These are phyloP conservation scores for Tachina grossa DNA, from an alignment of 2,888 invertebrate species.

Conservation along the genomic window DNA sequence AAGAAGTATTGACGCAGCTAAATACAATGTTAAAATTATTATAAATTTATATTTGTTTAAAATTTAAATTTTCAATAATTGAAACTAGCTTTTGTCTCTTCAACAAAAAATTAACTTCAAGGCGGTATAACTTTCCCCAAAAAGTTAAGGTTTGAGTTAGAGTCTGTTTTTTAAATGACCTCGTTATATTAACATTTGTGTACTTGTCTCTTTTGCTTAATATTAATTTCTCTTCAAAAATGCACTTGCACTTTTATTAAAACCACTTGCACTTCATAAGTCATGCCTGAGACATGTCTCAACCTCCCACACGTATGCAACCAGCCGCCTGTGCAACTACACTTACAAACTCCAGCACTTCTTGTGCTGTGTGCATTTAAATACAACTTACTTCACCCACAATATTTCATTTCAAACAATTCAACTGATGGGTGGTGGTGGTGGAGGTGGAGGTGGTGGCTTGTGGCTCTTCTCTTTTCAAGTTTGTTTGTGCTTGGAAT, in stretches of 20 bases:
- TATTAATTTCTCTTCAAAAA: slow-evolving; percentile 46
- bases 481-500: slow-evolving; percentile 50
- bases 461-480: neutral
- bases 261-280: slow-evolving; percentile 38
- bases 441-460: neutral
- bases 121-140: slow-evolving; percentile 4
- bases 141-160: neutral
- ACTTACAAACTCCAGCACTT: neutral
- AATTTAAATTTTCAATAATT: neutral
- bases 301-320: slow-evolving; percentile 31
- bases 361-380: neutral
- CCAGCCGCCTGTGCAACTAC: neutral
- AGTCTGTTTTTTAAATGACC: slow-evolving; percentile 1
- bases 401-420: slow-evolving; percentile 15
- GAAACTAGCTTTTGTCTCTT: neutral
- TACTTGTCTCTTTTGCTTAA: neutral
- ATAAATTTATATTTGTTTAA: neutral
- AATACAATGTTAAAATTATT: no score
- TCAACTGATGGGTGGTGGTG: neutral
- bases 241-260: slow-evolving; percentile 53
- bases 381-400: neutral
- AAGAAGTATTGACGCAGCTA: neutral
- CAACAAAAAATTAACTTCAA: neutral
- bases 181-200: neutral
- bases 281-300: neutral